Evolutionary conservation across 92 coral and sea anemone species (phyloP).

Genomic region (Plumapathes pennacea): DNA sequence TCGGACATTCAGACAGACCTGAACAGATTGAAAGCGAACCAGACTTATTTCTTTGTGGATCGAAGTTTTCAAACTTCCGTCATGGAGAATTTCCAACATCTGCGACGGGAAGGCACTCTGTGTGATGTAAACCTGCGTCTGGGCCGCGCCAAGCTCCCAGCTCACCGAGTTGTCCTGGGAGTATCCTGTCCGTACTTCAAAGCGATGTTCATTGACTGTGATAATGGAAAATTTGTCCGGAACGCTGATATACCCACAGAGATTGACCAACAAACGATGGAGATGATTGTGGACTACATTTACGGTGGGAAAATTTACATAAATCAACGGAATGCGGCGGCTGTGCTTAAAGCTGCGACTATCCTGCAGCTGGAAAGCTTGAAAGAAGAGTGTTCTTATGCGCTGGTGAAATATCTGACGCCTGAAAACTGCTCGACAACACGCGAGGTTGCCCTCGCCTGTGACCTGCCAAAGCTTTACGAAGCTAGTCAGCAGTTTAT

Average conservation of each 20-base stretch:
- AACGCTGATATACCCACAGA: slow-evolving; percentile 60
- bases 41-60: slow-evolving; percentile 69
- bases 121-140: slow-evolving; percentile 78
- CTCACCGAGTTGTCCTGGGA: slow-evolving; percentile 73
- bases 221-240: slow-evolving; percentile 62
- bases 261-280: slow-evolving; percentile 44
- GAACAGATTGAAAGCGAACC: slow-evolving; percentile 39
- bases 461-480: slow-evolving; percentile 54
- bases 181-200: slow-evolving; percentile 87
- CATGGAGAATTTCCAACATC: slow-evolving; percentile 55
- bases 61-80: slow-evolving; percentile 44
- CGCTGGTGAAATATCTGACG: slow-evolving; percentile 65
- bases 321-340: slow-evolving; percentile 54
- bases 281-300: slow-evolving; percentile 61
- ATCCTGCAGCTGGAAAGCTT: slow-evolving; percentile 69
- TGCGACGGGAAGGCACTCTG: slow-evolving; percentile 57
- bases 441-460: slow-evolving; percentile 50
- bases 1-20: slow-evolving; percentile 52
- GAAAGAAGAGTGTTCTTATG: slow-evolving; percentile 58
- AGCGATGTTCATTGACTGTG: slow-evolving; percentile 65
- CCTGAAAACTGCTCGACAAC: slow-evolving; percentile 61
- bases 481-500: slow-evolving; percentile 63
- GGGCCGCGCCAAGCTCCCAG: slow-evolving; percentile 53
- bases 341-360: slow-evolving; percentile 66
- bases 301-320: slow-evolving; percentile 68